Evolutionary conservation across 2,888 invertebrate species (phyloP).

Genomic region (Trachelus troglodyta): DNA sequence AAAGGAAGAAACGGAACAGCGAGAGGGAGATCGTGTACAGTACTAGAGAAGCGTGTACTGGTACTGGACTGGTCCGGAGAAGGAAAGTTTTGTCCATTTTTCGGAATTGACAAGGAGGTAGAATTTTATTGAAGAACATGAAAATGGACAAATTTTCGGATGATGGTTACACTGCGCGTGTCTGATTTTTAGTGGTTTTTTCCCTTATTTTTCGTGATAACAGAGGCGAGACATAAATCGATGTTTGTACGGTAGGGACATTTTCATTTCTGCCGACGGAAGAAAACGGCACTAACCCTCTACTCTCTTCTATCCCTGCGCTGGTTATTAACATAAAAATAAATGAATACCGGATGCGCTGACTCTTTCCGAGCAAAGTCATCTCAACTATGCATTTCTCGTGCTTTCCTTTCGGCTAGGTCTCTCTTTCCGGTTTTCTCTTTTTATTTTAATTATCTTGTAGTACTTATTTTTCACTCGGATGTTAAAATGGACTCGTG

Average conservation of each 20-base stretch:
- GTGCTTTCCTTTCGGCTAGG: neutral
- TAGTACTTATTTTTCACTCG: neutral
- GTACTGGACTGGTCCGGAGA: neutral
- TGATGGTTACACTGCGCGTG: neutral
- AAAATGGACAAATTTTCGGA: too few relatives aligned
- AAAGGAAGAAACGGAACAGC: slow-evolving; percentile 6
- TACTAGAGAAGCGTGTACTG: neutral
- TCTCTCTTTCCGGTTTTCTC: neutral
- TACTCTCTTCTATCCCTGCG: neutral
- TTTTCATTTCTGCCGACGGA: slow-evolving; percentile 9
- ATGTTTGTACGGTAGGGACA: neutral
- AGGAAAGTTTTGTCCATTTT: neutral
- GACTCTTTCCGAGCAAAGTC: slow-evolving; percentile 12
- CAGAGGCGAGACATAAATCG: neutral
- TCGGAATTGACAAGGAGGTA: neutral
- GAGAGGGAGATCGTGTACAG: neutral
- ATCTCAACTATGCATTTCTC: neutral
- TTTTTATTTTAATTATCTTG: neutral
- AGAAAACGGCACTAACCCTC: slow-evolving; percentile 1
- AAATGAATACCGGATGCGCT: slow-evolving; percentile 18
- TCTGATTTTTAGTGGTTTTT: neutral
- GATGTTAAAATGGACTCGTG: neutral
- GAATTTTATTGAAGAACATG: neutral
- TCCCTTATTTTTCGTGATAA: neutral
- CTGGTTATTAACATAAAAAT: slow-evolving; percentile 24